Conservation (phyloP, 2,113 vertebrate genomes). For the Elanoides forficatus region DNA sequence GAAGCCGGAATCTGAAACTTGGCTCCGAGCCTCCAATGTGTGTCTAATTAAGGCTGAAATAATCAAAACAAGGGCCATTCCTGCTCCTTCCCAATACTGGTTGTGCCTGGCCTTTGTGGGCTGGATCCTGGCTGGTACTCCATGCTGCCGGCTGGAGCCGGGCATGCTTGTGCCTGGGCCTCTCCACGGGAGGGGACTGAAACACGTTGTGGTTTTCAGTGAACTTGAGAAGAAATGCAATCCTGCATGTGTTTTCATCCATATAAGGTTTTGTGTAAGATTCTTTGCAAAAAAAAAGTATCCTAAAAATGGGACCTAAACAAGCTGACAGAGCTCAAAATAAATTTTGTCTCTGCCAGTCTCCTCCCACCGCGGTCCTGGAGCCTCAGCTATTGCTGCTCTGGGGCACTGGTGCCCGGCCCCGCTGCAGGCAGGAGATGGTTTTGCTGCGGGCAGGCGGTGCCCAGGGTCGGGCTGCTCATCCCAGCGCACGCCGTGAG, state of each 20-base stretch:
- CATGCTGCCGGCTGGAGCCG: neutral
- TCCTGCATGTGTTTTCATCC: neutral
- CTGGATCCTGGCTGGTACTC: neutral
- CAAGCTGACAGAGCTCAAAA: neutral
- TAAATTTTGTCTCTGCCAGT: neutral
- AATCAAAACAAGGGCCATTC: neutral
- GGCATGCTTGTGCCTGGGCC: neutral
- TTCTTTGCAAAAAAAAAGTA: neutral
- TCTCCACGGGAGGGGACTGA: neutral
- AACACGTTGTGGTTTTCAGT: neutral
- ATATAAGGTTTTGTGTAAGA: neutral
- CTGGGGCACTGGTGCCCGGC: fast-evolving
- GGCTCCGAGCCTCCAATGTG: neutral
- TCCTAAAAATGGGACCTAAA: neutral
- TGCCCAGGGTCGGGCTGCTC: neutral
- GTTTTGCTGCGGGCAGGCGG: fast-evolving
- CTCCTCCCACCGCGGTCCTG: neutral
- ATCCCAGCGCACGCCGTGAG: fast-evolving
- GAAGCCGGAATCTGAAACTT: neutral
- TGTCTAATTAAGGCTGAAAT: neutral
- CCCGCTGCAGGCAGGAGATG: neutral
- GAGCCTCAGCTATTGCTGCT: neutral
- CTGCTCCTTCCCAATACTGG: neutral
- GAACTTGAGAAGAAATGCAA: neutral
- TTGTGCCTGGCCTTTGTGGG: neutral